Evolutionary conservation across 2,797 vertebrate species (phyloP).

Genomic region (Pangasius krempfi): DNA sequence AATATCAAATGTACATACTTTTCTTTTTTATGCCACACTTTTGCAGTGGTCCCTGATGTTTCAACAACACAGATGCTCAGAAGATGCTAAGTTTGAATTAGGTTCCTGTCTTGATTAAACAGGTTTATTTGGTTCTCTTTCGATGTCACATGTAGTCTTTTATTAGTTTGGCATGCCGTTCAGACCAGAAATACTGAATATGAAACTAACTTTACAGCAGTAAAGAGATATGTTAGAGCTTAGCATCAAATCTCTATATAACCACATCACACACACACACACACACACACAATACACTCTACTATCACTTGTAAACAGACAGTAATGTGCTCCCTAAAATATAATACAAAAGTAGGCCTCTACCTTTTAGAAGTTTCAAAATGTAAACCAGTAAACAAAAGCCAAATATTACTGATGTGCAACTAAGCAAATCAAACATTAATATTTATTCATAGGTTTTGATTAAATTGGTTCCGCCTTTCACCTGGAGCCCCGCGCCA

Average conservation of each 20-base stretch:
- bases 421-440: not conserved
- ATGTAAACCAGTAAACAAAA: not conserved
- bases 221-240: not conserved
- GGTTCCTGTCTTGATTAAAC: not conserved
- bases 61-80: not conserved
- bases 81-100: not conserved
- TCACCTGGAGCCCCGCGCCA: not conserved
- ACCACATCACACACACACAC: not conserved
- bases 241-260: not conserved
- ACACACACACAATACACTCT: not conserved
- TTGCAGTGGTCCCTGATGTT: not conserved
- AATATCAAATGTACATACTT: no score
- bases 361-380: not conserved
- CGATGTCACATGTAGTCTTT: not conserved
- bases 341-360: not conserved
- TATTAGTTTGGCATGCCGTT: not conserved
- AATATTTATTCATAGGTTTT: not conserved
- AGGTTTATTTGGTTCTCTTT: not conserved
- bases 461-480: not conserved
- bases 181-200: not conserved
- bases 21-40: not conserved
- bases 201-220: not conserved
- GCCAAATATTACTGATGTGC: not conserved
- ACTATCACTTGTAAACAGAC: not conserved
- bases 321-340: not conserved